Evolutionary conservation across 1,140 invertebrate species (phyloP).

Genomic region (Anastrepha obliqua): DNA sequence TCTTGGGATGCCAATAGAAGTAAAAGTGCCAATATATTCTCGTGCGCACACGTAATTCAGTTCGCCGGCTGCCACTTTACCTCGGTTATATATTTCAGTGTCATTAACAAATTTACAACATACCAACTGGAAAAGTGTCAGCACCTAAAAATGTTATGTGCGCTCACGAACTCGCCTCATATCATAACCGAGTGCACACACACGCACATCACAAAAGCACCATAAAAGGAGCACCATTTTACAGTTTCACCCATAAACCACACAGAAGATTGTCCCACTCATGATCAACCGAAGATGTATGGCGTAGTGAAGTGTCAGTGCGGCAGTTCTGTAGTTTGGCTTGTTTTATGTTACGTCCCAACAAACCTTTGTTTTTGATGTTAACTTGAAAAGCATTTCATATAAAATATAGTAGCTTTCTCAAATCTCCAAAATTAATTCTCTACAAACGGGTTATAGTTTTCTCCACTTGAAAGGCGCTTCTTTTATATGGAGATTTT

Average conservation of each 20-base stretch:
- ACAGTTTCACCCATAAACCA: slow-evolving; percentile 48
- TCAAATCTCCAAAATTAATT: too few species aligned
- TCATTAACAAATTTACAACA: slow-evolving; percentile 53
- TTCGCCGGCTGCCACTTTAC: neutral
- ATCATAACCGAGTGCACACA: neutral
- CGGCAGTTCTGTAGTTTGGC: too few species aligned
- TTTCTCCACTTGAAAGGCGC: too few species aligned
- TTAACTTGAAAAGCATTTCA: too few species aligned
- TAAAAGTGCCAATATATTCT: slow-evolving; percentile 48
- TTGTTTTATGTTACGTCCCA: too few species aligned
- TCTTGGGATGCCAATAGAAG: slow-evolving; percentile 20
- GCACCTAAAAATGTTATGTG: slow-evolving; percentile 50
- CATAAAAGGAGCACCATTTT: slow-evolving; percentile 57
- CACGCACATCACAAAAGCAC: slow-evolving; percentile 52
- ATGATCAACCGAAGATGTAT: neutral
- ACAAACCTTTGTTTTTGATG: too few species aligned
- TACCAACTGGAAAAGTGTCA: slow-evolving; percentile 49
- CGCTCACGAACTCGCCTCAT: slow-evolving; percentile 13
- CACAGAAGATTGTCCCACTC: slow-evolving; percentile 47
- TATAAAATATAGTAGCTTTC: too few species aligned
- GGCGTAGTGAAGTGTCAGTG: too few species aligned
- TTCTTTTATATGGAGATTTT: too few species aligned
- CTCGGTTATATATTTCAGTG: slow-evolving; percentile 47
- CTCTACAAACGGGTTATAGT: too few species aligned
- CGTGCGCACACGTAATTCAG: neutral